Evolutionary conservation across 2,888 invertebrate species (phyloP).

Genomic region (Phragmatobia fuliginosa): DNA sequence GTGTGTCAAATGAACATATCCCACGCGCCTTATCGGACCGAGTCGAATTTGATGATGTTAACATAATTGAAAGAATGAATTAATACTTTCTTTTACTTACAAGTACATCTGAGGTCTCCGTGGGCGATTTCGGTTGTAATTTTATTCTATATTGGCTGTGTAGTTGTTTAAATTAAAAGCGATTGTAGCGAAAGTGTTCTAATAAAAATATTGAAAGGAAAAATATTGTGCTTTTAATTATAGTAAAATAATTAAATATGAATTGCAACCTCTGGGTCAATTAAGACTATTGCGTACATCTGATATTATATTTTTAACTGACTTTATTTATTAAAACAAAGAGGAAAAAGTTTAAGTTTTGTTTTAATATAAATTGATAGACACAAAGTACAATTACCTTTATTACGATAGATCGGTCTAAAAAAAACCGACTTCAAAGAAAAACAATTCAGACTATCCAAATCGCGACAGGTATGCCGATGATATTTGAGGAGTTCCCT

Average conservation of each 20-base stretch:
- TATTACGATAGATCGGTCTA: background rate
- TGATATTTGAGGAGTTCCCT: too few relatives aligned
- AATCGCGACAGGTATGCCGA: too few relatives aligned
- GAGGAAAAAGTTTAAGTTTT: background rate
- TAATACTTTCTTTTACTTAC: conserved; percentile 49
- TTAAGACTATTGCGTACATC: background rate
- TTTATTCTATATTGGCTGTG: conserved; percentile 13
- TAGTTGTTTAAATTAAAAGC: conserved; percentile 10
- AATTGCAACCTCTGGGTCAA: background rate
- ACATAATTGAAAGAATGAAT: conserved; percentile 52
- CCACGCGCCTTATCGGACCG: conserved; percentile 54
- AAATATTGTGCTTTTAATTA: background rate
- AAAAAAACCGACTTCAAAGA: too few relatives aligned
- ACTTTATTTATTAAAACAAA: background rate
- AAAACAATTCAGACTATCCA: too few relatives aligned
- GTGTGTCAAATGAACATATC: conserved; percentile 47
- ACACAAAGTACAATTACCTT: too few relatives aligned
- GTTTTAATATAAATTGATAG: background rate
- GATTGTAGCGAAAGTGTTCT: background rate
- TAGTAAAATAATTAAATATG: background rate
- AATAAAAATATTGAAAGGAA: too few relatives aligned
- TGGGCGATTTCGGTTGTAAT: conserved; percentile 37
- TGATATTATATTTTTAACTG: background rate
- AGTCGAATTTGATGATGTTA: conserved; percentile 55
- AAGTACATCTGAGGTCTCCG: conserved; percentile 30